These are phyloP conservation scores for Larimichthys crocea DNA, from an alignment of 2,113 vertebrate species.

Conservation along the genomic window DNA sequence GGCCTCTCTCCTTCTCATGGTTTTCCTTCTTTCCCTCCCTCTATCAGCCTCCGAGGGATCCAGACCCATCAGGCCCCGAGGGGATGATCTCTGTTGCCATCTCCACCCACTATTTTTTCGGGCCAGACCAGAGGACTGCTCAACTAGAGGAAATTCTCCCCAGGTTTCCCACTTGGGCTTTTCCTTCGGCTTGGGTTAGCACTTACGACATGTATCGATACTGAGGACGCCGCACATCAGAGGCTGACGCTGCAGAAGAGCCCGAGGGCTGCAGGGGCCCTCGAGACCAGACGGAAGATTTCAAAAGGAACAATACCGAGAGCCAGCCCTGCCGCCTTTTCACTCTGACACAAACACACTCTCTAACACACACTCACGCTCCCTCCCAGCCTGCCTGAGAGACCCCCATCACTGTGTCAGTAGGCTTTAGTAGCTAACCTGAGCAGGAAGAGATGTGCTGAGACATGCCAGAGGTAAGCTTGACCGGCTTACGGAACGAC, in stretches of 20 bases:
- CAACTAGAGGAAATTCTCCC: constrained; percentile 83
- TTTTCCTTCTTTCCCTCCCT: neutral
- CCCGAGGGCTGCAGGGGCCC: neutral
- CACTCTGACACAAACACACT: constrained; percentile 54
- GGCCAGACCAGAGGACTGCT: constrained; percentile 88
- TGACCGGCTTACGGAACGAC: constrained; percentile 31
- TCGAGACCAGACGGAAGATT: constrained; percentile 4
- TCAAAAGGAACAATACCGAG: constrained; percentile 25
- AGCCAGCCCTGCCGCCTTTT: constrained; percentile 51
- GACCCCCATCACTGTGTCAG: constrained; percentile 80
- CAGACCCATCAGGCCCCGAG: constrained; percentile 82
- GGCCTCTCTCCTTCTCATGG: neutral
- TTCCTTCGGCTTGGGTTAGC: constrained; percentile 94
- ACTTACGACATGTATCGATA: constrained; percentile 91
- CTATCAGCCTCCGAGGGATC: constrained; percentile 75
- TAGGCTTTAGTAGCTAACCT: constrained; percentile 54
- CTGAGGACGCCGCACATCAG: constrained; percentile 61
- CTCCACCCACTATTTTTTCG: constrained; percentile 93
- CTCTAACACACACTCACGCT: constrained; percentile 12
- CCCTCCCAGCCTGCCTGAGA: constrained; percentile 63
- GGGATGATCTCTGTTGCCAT: constrained; percentile 90
- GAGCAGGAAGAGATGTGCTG: constrained; percentile 41
- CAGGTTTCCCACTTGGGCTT: constrained; percentile 91
- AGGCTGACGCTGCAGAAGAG: constrained; percentile 23
- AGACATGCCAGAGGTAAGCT: constrained; percentile 33